Evolutionary conservation across 1,140 invertebrate genomes (phyloP).

Genomic region (Glossosoma conforme): DNA sequence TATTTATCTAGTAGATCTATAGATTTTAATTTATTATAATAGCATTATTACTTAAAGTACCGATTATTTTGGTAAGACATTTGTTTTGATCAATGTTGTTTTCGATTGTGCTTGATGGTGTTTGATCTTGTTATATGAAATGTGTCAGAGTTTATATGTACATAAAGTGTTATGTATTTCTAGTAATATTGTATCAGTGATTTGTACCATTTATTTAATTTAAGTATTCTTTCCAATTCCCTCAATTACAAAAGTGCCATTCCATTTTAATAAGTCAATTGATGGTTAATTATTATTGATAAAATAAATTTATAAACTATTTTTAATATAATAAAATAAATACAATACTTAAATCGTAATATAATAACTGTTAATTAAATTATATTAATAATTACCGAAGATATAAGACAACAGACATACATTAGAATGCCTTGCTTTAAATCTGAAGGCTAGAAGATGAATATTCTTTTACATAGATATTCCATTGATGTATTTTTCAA

Average conservation of each 20-base stretch:
- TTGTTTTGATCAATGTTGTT: neutral
- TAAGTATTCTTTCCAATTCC: neutral
- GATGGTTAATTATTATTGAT: too few relatives aligned
- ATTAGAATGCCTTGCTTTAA: too few relatives aligned
- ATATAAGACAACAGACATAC: too few relatives aligned
- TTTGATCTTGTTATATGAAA: neutral
- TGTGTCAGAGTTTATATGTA: neutral
- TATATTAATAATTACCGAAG: too few relatives aligned
- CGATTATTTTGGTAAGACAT: neutral
- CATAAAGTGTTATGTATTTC: neutral
- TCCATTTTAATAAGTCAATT: too few relatives aligned
- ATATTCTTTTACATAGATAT: too few relatives aligned
- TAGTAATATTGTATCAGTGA: neutral
- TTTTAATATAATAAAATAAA: too few relatives aligned
- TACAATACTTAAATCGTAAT: too few relatives aligned
- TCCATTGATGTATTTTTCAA: too few relatives aligned
- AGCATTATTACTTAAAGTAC: neutral
- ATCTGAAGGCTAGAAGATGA: too few relatives aligned
- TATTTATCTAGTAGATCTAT: neutral
- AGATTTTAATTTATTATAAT: neutral
- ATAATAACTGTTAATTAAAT: too few relatives aligned
- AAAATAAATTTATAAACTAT: too few relatives aligned
- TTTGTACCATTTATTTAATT: neutral
- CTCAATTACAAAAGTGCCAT: neutral
- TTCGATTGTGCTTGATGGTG: neutral